phyloP scores from a whole-genome alignment of 2,113 vertebrate genomes.

The Hiodon alosoides region DNA sequence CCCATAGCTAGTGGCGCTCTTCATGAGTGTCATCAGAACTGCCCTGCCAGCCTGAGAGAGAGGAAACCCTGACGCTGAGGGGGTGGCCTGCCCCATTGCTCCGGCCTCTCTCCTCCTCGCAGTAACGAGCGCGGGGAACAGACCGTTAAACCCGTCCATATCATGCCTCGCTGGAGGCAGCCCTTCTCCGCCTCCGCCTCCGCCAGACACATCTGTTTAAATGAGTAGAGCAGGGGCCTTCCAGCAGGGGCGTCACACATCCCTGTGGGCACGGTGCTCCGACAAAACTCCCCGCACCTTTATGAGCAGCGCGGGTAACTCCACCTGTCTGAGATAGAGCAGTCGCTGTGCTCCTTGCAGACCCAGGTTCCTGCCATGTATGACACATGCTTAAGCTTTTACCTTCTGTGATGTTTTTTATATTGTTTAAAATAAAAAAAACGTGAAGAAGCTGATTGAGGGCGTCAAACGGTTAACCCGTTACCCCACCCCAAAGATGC shows the following conservation, averaged over 20 bases:
- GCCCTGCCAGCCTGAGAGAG: no score
- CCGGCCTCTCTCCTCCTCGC: constrained; percentile 6
- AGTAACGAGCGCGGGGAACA: no score
- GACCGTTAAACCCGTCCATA: no score
- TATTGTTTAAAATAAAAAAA: not conserved
- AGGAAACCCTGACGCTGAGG: not conserved
- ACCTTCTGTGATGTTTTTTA: not conserved
- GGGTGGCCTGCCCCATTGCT: not conserved
- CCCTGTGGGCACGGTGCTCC: not conserved
- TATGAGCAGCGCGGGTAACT: no score
- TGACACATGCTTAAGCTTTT: not conserved
- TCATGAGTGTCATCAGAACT: no score
- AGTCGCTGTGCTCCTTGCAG: no score
- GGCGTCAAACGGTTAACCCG: not conserved
- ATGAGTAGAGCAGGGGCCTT: not conserved
- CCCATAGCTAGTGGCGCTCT: no score
- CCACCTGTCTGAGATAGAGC: no score
- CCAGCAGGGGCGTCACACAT: not conserved
- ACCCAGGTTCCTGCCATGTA: no score
- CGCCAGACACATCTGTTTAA: not conserved
- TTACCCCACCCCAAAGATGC: constrained; percentile 15
- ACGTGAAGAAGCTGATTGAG: not conserved
- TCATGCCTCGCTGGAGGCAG: no score
- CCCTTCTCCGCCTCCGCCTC: not conserved
- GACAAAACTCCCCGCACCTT: not conserved